Base-by-base conservation (phyloP, 2,888 invertebrate species). In the Gari tellinella region DNA sequence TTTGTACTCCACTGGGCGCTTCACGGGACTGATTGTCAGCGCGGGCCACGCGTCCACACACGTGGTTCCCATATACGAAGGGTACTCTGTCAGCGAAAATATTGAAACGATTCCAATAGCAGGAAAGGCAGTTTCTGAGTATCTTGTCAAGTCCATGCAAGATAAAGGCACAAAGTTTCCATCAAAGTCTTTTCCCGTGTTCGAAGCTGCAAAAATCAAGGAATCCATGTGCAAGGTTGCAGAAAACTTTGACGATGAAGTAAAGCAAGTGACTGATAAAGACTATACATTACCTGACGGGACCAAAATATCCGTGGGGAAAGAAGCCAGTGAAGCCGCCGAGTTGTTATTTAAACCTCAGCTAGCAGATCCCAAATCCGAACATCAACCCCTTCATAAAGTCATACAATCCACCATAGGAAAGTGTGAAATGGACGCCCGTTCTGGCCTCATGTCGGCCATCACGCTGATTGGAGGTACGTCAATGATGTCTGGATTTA, bases 241-340 rank as follows among this genome's bases (percentile, higher is more conserved):
- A 3, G 23, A 31, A n/a, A 40, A 48, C 48, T 46, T 15, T 15
- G 48, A 60, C 14, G 38, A 48, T 5, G 60, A 60, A 5, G n/a
- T 49, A 2, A 19, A 31, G 21, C 7, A 31, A 3, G 37, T 21
- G 2, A 8, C 48, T 2, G 2, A 21, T 0, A n/a, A 46, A 4
- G 46, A 48, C 19, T 49, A 60, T 15, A 31, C 26, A 14, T 23
- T 60, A 38, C 60, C 60, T 12, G 46, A 49, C n/a, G 60, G 60
- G 15, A 60, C 15, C 2, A 31, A 25, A 14, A 40, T 60, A 8
- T 38, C 46, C 23, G 15, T 60, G 17, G 31, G 48, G 2, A 8
- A 21, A 38, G 46, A 48, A 21, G 12, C 19, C 14, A 12, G 31
- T 14, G 38, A 48, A 1, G 3, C 31, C 17, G 23, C 60, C 7